Conservation (phyloP, 2,888 invertebrate genomes). For the Meta bourneti region DNA sequence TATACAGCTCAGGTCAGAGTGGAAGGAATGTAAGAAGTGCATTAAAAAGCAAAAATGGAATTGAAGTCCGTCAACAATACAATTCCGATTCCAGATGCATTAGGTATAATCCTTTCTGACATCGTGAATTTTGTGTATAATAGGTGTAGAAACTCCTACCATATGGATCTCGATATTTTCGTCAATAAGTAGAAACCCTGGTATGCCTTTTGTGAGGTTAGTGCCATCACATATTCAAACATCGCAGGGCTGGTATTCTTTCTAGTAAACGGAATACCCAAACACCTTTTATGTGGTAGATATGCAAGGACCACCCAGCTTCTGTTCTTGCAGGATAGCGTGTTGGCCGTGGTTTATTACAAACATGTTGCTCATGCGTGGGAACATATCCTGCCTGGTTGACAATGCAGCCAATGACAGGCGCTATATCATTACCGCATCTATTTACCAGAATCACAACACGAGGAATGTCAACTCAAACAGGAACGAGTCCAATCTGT, state of each 20-base stretch:
- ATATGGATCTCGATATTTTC: conserved; percentile 35
- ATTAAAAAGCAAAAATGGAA: not conserved
- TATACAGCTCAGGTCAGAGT: not conserved
- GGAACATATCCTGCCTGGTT: conserved; percentile 47
- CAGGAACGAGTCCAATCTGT: conserved; percentile 33
- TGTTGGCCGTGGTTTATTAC: conserved; percentile 64
- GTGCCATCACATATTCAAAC: conserved; percentile 30
- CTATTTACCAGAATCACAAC: conserved; percentile 71
- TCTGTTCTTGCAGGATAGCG: conserved; percentile 66
- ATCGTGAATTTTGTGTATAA: conserved; percentile 15
- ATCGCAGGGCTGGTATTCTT: conserved; percentile 36
- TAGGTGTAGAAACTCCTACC: not conserved
- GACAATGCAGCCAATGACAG: conserved; percentile 70
- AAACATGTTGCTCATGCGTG: conserved; percentile 68
- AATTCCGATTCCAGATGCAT: conserved; percentile 1
- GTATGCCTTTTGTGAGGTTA: conserved; percentile 46
- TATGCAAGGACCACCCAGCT: conserved; percentile 71
- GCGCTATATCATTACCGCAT: conserved; percentile 74
- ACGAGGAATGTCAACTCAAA: conserved; percentile 47
- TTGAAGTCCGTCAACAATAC: not conserved
- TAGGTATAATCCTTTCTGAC: conserved; percentile 36
- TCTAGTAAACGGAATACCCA: conserved; percentile 56
- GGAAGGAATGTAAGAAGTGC: not conserved
- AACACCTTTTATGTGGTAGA: conserved; percentile 71
- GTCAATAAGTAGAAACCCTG: conserved; percentile 32